A percentile compares a stretch with the other conserved stretches of the same genome.
Conservation (phyloP, 2,888 invertebrate species). For the Didymodactylos carnosus region DNA sequence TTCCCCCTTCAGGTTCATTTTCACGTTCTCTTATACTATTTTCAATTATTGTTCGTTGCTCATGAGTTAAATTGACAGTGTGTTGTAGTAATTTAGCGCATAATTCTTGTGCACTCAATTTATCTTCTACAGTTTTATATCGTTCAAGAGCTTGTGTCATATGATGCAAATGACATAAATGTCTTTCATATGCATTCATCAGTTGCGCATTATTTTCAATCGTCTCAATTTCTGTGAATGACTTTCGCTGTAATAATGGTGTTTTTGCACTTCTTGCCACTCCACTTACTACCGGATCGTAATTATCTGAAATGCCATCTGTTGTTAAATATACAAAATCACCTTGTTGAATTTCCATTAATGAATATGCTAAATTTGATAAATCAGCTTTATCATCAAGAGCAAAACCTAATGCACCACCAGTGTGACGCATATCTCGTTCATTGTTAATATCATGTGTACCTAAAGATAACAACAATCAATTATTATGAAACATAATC, state of each 20-base stretch:
- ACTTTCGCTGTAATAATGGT: neutral
- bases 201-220: too few species aligned
- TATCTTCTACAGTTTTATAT: conserved; percentile 6
- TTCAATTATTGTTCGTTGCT: conserved; percentile 59
- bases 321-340: conserved; percentile 68
- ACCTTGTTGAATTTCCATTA: conserved; percentile 56
- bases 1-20: conserved; percentile 38
- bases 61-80: conserved; percentile 45
- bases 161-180: conserved; percentile 2
- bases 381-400: conserved; percentile 63
- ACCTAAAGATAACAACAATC: conserved; percentile 36
- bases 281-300: conserved; percentile 64
- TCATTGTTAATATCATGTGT: conserved; percentile 63
- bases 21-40: conserved; percentile 47
- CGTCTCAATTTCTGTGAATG: neutral
- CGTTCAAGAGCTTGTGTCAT: conserved; percentile 3
- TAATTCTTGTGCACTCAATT: conserved; percentile 3
- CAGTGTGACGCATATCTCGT: conserved; percentile 67
- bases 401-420: conserved; percentile 67
- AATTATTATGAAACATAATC: neutral
- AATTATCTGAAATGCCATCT: conserved; percentile 73
- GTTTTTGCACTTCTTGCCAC: neutral
- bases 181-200: conserved; percentile 10
- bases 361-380: conserved; percentile 61
- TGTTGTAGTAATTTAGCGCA: conserved; percentile 12